A percentile compares a stretch with the other conserved stretches of the same genome.
phyloP scores from a whole-genome alignment of 2,797 vertebrate species.

The Gymnoscopelus microlampas region DNA sequence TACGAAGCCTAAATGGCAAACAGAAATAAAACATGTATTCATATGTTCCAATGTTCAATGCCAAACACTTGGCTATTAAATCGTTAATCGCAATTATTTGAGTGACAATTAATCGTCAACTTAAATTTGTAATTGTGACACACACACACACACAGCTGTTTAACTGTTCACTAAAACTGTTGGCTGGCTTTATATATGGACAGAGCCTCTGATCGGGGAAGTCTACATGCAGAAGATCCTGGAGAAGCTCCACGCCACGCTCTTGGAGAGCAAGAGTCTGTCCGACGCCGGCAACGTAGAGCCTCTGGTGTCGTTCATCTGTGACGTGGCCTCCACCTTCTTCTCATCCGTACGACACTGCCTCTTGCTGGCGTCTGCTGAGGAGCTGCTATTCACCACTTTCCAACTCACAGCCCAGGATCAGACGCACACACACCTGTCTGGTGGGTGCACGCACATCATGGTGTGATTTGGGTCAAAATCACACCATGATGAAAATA shows the following conservation, averaged over 20 bases:
- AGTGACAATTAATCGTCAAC: too few relatives aligned
- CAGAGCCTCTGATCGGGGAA: slow-evolving; percentile 91
- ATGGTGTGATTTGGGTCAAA: background rate
- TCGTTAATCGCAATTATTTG: too few relatives aligned
- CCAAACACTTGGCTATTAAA: too few relatives aligned
- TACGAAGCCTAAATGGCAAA: too few relatives aligned
- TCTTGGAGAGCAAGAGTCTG: slow-evolving; percentile 88
- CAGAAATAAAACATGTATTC: background rate
- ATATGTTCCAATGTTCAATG: too few relatives aligned
- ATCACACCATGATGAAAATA: too few relatives aligned
- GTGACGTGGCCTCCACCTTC: slow-evolving; percentile 91
- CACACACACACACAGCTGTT: background rate
- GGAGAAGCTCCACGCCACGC: slow-evolving; percentile 89
- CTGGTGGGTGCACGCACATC: slow-evolving; percentile 79
- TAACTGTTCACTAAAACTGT: background rate
- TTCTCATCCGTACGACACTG: slow-evolving; percentile 91
- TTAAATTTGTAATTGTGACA: too few relatives aligned
- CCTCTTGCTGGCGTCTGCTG: slow-evolving; percentile 88
- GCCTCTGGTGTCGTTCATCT: slow-evolving; percentile 91
- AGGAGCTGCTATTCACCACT: slow-evolving; percentile 91
- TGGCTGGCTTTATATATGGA: background rate
- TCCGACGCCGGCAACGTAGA: slow-evolving; percentile 90
- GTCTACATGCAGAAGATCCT: slow-evolving; percentile 91
- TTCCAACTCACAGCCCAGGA: slow-evolving; percentile 93
- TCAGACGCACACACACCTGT: slow-evolving; percentile 83